Evolutionary conservation across 2,888 invertebrate genomes (phyloP).

Genomic region (Sussaba pulchella): DNA sequence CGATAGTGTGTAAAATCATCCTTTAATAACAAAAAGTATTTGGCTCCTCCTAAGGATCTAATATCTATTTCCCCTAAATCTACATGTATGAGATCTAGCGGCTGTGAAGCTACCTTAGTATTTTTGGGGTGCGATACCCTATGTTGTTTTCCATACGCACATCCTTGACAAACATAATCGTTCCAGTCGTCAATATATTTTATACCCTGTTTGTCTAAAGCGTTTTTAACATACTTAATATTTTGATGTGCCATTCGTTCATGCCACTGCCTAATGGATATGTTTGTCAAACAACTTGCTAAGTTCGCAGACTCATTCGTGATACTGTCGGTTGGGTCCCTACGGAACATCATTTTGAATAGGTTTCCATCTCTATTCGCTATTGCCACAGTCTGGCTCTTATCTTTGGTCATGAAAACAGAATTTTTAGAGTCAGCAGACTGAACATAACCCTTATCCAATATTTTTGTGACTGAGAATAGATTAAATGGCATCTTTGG

Average conservation of each 20-base stretch:
- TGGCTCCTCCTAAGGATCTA: conserved; percentile 72
- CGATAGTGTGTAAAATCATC: conserved; percentile 72
- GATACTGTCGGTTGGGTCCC: conserved; percentile 23
- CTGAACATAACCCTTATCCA: conserved; percentile 73
- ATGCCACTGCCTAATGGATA: conserved; percentile 72
- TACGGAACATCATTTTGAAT: conserved; percentile 70
- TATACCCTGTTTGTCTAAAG: conserved; percentile 65
- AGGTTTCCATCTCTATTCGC: conserved; percentile 66
- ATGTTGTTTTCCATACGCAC: conserved; percentile 73
- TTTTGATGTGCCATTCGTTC: conserved; percentile 75
- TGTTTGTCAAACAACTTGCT: conserved; percentile 54
- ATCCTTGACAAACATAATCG: conserved; percentile 70
- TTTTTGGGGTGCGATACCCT: conserved; percentile 71
- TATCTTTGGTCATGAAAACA: conserved; percentile 63
- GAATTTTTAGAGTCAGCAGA: conserved; percentile 67
- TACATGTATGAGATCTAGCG: conserved; percentile 73
- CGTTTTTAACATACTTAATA: conserved; percentile 68
- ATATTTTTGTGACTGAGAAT: conserved; percentile 71
- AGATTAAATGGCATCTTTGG: conserved; percentile 70
- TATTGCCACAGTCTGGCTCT: conserved; percentile 56
- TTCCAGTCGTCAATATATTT: conserved; percentile 73
- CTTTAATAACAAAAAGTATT: conserved; percentile 73
- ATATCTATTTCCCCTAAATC: conserved; percentile 74
- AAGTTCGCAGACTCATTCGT: conserved; percentile 41
- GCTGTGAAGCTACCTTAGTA: conserved; percentile 65